Evolutionary conservation across 2,797 vertebrate genomes (phyloP).

Genomic region (Aplochiton taeniatus): DNA sequence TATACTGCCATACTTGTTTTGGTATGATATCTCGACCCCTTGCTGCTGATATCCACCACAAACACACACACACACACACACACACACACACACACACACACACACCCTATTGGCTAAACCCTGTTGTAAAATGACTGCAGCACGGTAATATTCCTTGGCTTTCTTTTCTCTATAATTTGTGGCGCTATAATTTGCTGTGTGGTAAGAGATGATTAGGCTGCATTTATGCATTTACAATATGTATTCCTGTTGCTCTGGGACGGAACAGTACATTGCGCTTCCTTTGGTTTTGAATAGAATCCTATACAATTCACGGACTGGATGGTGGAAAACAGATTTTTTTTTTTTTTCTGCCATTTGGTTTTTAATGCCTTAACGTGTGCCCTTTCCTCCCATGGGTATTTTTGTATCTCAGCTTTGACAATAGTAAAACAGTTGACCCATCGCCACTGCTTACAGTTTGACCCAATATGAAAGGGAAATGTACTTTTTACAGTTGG

Average conservation of each 20-base stretch:
- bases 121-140: neutral
- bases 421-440: neutral
- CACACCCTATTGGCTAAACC: neutral
- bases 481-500: constrained; percentile 21
- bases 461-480: neutral
- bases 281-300: neutral
- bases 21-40: neutral
- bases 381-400: neutral
- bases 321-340: neutral
- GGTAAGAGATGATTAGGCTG: constrained; percentile 15
- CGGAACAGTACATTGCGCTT: too few relatives aligned
- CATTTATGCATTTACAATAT: too few relatives aligned
- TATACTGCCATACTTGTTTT: neutral
- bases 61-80: neutral
- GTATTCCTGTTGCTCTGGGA: constrained; percentile 7
- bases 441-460: neutral
- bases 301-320: neutral
- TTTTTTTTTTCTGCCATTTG: neutral
- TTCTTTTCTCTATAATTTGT: constrained; percentile 8
- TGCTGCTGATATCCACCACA: neutral
- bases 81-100: neutral
- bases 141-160: neutral
- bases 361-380: neutral
- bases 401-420: neutral
- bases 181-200: constrained; percentile 24